Evolutionary conservation across 2,888 invertebrate genomes (phyloP).

Genomic region (Drosophila mimica): DNA sequence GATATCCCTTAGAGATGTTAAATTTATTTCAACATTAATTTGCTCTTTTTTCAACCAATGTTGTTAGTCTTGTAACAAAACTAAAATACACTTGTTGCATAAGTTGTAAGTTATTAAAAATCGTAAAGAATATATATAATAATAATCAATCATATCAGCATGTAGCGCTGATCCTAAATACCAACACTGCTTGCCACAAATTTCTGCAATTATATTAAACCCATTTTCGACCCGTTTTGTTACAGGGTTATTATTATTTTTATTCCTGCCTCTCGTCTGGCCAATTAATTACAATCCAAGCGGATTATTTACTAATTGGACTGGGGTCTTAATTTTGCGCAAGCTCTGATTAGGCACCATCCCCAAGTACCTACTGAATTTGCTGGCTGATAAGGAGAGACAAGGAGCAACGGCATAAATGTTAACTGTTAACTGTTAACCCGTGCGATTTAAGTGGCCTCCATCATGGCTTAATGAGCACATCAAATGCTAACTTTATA

Average conservation of each 20-base stretch:
- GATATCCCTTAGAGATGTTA: background rate
- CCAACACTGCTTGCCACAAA: background rate
- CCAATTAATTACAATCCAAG: constrained; percentile 70
- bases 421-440: constrained; percentile 54
- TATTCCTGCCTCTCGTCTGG: background rate
- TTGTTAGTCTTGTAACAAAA: too few relatives aligned
- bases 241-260: background rate
- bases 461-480: constrained; percentile 66
- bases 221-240: background rate
- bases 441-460: constrained; percentile 52
- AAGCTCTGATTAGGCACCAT: constrained; percentile 51
- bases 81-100: too few relatives aligned
- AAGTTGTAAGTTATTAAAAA: too few relatives aligned
- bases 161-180: background rate
- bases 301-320: constrained; percentile 68
- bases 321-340: constrained; percentile 16
- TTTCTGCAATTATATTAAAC: background rate
- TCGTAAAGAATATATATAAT: too few relatives aligned
- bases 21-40: background rate
- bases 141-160: background rate
- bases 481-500: constrained; percentile 68
- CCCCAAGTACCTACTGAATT: constrained; percentile 16
- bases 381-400: constrained; percentile 51
- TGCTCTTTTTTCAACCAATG: too few relatives aligned
- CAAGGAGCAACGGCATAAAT: constrained; percentile 45